A percentile compares a stretch with the other conserved stretches of the same genome.
Conservation (phyloP, 1,140 invertebrate species). For the Calephelis nemesis region DNA sequence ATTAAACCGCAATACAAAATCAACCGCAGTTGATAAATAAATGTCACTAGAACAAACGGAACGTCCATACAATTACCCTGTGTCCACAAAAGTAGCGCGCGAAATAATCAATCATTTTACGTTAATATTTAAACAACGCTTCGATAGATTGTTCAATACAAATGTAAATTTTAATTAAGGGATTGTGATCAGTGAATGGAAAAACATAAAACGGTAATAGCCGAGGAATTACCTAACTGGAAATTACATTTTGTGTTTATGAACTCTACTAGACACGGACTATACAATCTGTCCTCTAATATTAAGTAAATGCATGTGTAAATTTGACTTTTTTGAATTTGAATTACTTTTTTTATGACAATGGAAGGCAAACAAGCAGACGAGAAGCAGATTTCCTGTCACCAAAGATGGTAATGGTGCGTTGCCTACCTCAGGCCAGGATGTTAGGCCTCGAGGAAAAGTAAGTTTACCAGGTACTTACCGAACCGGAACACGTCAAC, state of each 20-base stretch:
- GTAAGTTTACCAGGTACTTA: too few relatives aligned
- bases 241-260: neutral
- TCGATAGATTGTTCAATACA: neutral
- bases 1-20: slow-evolving; percentile 14
- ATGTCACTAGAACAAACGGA: neutral
- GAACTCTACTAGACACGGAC: too few relatives aligned
- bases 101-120: slow-evolving; percentile 29
- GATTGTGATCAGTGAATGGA: neutral
- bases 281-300: too few relatives aligned
- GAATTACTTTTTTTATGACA: too few relatives aligned
- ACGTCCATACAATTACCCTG: slow-evolving; percentile 18
- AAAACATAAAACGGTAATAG: neutral
- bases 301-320: too few relatives aligned
- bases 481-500: too few relatives aligned
- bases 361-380: too few relatives aligned
- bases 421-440: too few relatives aligned
- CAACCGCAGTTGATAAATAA: slow-evolving; percentile 7
- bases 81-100: slow-evolving; percentile 25
- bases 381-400: too few relatives aligned
- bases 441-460: too few relatives aligned
- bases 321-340: too few relatives aligned
- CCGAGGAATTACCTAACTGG: neutral
- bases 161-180: slow-evolving; percentile 1
- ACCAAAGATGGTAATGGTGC: too few relatives aligned
- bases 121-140: slow-evolving; percentile 20